Conservation (phyloP, 53 echinoderm and acorn worm species). For the Echinometra lucunter region DNA sequence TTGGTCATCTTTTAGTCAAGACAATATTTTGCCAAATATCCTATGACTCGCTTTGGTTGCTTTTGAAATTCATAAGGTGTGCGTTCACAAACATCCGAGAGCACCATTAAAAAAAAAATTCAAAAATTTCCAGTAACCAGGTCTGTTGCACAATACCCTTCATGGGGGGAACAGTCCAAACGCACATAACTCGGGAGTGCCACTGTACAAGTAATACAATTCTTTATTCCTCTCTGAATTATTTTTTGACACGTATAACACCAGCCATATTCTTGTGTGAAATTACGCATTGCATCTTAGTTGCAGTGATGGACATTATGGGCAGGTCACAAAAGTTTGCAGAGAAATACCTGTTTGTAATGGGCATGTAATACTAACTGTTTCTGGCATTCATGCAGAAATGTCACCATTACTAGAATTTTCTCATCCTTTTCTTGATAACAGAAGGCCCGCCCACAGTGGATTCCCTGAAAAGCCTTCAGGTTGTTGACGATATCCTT, state of each 20-base stretch:
- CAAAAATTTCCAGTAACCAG: background rate
- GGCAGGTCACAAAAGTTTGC: background rate
- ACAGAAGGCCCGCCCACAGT: background rate
- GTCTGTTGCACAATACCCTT: background rate
- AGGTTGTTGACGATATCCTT: conserved; percentile 35
- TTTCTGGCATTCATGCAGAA: background rate
- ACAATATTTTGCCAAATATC: background rate
- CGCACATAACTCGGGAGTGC: background rate
- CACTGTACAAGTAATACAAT: background rate
- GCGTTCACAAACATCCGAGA: background rate
- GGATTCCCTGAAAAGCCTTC: background rate
- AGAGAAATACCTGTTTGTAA: background rate
- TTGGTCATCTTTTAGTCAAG: background rate
- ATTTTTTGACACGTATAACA: background rate
- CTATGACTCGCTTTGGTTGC: background rate
- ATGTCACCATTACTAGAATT: background rate
- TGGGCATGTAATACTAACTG: background rate
- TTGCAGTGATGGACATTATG: background rate
- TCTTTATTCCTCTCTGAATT: background rate
- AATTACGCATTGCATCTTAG: background rate
- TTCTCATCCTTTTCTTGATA: too few species aligned
- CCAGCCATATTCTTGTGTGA: background rate
- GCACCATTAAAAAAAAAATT: background rate
- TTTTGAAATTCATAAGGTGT: too few species aligned
- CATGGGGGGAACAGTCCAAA: background rate